Evolutionary conservation across 2,113 vertebrate genomes (phyloP).

Genomic region (Petrocephalus zakoni): DNA sequence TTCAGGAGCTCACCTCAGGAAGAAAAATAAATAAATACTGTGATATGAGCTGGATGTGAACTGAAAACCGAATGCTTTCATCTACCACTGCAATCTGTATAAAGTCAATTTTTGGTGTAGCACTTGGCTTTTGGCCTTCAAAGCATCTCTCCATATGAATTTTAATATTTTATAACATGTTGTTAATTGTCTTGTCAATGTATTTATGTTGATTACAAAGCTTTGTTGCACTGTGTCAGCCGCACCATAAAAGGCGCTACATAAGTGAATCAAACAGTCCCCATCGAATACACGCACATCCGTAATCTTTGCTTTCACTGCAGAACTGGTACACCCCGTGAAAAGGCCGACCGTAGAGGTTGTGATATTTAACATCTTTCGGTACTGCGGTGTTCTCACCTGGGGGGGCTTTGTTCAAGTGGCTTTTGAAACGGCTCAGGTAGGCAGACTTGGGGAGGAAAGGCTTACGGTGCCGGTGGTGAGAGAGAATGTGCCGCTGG

Average conservation of each 20-base stretch:
- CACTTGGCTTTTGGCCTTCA: neutral
- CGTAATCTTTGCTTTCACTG: neutral
- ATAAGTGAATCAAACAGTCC: neutral
- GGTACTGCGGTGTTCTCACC: constrained; percentile 49
- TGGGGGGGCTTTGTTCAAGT: constrained; percentile 75
- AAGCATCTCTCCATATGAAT: neutral
- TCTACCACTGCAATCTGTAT: neutral
- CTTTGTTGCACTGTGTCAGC: neutral
- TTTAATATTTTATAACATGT: neutral
- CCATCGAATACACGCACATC: neutral
- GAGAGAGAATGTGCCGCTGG: constrained; percentile 73
- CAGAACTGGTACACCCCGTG: neutral
- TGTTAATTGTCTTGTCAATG: neutral
- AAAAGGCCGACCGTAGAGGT: neutral
- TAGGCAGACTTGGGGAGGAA: constrained; percentile 80
- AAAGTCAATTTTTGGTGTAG: neutral
- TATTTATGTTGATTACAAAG: neutral
- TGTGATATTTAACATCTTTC: too few species aligned
- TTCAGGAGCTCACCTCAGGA: neutral
- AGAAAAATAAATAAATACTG: neutral
- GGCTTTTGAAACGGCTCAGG: constrained; percentile 74
- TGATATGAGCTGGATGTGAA: neutral
- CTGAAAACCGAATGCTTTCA: neutral
- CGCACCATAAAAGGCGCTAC: neutral
- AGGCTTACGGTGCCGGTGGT: constrained; percentile 70